Evolutionary conservation across 2,888 invertebrate genomes (phyloP).

Genomic region (Oligia fasciuncula): DNA sequence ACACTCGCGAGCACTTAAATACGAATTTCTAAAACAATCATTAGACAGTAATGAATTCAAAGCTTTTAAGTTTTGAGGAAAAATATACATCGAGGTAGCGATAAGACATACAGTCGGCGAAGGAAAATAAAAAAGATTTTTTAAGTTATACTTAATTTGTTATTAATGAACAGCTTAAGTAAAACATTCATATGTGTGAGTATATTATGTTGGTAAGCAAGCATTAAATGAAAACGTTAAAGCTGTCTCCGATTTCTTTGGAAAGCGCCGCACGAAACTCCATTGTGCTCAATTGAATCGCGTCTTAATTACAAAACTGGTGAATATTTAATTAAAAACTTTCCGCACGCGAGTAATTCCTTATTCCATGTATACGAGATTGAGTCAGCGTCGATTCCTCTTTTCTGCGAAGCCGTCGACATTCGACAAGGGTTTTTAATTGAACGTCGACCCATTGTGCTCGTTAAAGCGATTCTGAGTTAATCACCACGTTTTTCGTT

Average conservation of each 20-base stretch:
- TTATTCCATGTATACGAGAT: conserved; percentile 89
- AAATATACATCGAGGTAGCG: not conserved
- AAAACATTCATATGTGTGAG: conserved; percentile 33
- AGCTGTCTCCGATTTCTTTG: conserved; percentile 80
- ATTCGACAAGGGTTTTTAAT: conserved; percentile 89
- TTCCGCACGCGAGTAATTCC: conserved; percentile 88
- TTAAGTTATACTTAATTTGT: conserved; percentile 21
- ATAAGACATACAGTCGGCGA: not conserved
- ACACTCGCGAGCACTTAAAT: conserved; percentile 4
- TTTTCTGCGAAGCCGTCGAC: conserved; percentile 85
- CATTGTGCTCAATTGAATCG: conserved; percentile 85
- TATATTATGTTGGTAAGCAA: conserved; percentile 31
- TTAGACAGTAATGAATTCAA: conserved; percentile 12
- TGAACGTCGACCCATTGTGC: conserved; percentile 88
- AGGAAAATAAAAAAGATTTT: conserved; percentile 7
- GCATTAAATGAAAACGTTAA: conserved; percentile 72
- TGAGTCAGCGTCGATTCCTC: conserved; percentile 86
- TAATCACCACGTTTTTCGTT: conserved; percentile 89
- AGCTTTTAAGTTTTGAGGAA: conserved; percentile 15
- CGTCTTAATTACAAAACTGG: conserved; percentile 89
- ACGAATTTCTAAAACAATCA: conserved; percentile 25
- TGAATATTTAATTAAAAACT: conserved; percentile 90
- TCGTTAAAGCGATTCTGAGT: conserved; percentile 89
- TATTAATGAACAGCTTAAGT: conserved; percentile 23
- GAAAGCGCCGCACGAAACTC: conserved; percentile 80